Evolutionary conservation across 2,797 vertebrate genomes (phyloP).

Genomic region (Gymnodraco acuticeps): DNA sequence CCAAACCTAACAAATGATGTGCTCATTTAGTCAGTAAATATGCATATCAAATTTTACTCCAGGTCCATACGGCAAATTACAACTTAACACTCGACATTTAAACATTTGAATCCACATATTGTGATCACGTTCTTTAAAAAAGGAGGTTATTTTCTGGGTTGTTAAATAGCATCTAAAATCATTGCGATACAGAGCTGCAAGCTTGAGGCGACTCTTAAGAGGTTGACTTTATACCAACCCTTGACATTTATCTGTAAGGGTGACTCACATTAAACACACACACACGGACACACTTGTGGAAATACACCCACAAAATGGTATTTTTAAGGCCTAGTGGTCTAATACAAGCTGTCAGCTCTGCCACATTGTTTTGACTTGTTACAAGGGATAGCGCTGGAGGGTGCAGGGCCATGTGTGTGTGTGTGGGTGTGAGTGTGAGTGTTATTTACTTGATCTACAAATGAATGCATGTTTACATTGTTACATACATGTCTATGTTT

Average conservation of each 20-base stretch:
- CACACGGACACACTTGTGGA: slow-evolving; percentile 3
- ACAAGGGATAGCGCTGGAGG: slow-evolving; percentile 62
- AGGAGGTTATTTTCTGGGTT: neutral
- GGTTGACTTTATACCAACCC: slow-evolving; percentile 72
- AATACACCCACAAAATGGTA: slow-evolving; percentile 58
- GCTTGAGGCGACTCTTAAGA: slow-evolving; percentile 67
- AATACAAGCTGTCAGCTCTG: slow-evolving; percentile 78
- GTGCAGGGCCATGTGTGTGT: slow-evolving; percentile 29
- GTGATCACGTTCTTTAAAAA: neutral
- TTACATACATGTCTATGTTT: slow-evolving; percentile 11
- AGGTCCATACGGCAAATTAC: neutral
- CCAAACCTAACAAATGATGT: slow-evolving; percentile 24
- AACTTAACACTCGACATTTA: neutral
- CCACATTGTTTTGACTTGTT: slow-evolving; percentile 80
- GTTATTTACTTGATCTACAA: slow-evolving; percentile 24
- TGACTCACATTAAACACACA: slow-evolving; percentile 68
- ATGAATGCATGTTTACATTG: slow-evolving; percentile 31
- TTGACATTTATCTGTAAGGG: slow-evolving; percentile 79
- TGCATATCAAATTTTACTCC: neutral
- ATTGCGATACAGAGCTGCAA: slow-evolving; percentile 42
- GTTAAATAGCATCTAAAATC: slow-evolving; percentile 36
- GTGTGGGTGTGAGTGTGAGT: slow-evolving; percentile 6
- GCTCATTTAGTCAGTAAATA: slow-evolving; percentile 25
- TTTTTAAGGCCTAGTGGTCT: slow-evolving; percentile 75
- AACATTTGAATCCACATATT: neutral